A percentile compares a stretch with the other conserved stretches of the same genome.
Conservation (phyloP, 2,888 invertebrate genomes). For the Holacanthella duospinosa region DNA sequence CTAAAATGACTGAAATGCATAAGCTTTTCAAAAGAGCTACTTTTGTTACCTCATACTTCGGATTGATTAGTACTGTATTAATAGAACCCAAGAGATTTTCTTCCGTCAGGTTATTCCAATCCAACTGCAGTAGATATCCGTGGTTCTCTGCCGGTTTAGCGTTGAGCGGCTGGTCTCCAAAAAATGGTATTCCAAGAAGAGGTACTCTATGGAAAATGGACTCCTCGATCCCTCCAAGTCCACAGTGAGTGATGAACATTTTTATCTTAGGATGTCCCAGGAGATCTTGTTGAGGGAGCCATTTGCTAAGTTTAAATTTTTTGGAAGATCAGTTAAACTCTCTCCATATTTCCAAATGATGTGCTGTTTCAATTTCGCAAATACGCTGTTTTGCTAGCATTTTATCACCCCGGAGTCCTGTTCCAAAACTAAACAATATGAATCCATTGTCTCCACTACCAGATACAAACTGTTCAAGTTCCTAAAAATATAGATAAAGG, state of each 20-base stretch:
- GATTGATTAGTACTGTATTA: slow-evolving; percentile 43
- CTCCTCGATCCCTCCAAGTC: slow-evolving; percentile 59
- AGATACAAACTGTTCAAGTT: background rate
- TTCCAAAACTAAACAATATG: slow-evolving; percentile 3
- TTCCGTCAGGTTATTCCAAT: slow-evolving; percentile 47
- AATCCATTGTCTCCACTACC: background rate
- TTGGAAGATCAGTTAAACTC: slow-evolving; percentile 43
- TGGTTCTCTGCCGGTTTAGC: slow-evolving; percentile 47
- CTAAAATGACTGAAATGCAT: too few relatives aligned
- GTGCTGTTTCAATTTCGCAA: slow-evolving; percentile 51
- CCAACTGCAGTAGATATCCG: slow-evolving; percentile 48
- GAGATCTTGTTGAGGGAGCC: slow-evolving; percentile 43
- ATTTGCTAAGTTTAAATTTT: slow-evolving; percentile 13
- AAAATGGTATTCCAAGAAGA: slow-evolving; percentile 55
- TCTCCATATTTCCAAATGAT: slow-evolving; percentile 61
- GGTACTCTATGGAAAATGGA: slow-evolving; percentile 56
- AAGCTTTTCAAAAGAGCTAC: too few relatives aligned
- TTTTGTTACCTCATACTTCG: too few relatives aligned
- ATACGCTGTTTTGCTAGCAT: slow-evolving; percentile 50
- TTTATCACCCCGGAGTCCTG: background rate
- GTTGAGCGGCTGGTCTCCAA: slow-evolving; percentile 56
- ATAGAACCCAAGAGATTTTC: slow-evolving; percentile 43
- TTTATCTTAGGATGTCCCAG: slow-evolving; percentile 51
- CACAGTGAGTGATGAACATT: slow-evolving; percentile 62
- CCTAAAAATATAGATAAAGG: too few relatives aligned